Evolutionary conservation across 1,140 invertebrate species (phyloP).

Genomic region (Lasaia peninsularis): DNA sequence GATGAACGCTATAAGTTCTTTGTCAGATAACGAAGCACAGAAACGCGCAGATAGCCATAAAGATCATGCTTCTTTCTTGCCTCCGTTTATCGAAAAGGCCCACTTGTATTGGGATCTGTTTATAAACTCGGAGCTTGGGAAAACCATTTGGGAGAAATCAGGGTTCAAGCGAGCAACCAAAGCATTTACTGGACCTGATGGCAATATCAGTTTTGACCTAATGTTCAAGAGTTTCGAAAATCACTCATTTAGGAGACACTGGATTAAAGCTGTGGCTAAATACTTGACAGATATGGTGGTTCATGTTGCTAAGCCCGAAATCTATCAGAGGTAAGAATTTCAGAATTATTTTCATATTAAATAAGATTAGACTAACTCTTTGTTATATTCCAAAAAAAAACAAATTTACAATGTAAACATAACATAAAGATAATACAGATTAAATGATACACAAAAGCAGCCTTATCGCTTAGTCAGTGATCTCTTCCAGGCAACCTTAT

Average conservation of each 20-base stretch:
- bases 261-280: conserved; percentile 85
- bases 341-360: conserved; percentile 6
- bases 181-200: conserved; percentile 80
- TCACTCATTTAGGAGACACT: conserved; percentile 84
- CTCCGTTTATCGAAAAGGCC: conserved; percentile 84
- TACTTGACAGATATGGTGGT: conserved; percentile 86
- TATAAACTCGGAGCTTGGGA: conserved; percentile 86
- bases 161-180: conserved; percentile 81
- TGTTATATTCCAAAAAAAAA: too few relatives aligned
- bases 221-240: conserved; percentile 88
- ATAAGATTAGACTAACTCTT: too few relatives aligned
- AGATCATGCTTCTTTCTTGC: conserved; percentile 84
- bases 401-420: too few relatives aligned
- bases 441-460: too few relatives aligned
- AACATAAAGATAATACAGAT: too few relatives aligned
- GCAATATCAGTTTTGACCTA: conserved; percentile 83
- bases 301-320: conserved; percentile 85
- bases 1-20: conserved; percentile 78
- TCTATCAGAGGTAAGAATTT: conserved; percentile 81
- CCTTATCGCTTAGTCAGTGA: too few relatives aligned
- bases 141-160: conserved; percentile 84
- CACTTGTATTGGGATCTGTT: conserved; percentile 89
- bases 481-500: too few relatives aligned
- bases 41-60: conserved; percentile 80
- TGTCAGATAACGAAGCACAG: conserved; percentile 74